Base-by-base conservation (phyloP, 37 sponge, comb jelly and placozoan species). In the Crambe crambe region DNA sequence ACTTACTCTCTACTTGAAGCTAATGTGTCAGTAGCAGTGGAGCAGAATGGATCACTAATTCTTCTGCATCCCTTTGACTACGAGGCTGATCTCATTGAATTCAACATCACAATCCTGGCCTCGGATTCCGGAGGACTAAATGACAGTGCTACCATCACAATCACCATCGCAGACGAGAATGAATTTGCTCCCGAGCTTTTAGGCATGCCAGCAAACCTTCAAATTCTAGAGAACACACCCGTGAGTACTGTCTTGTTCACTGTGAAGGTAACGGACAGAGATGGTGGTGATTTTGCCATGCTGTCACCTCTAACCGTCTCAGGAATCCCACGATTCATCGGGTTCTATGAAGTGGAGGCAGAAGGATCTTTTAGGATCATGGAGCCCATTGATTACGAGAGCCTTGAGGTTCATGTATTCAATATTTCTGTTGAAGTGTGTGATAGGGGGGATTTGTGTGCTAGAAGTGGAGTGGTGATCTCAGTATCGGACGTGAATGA, bases 191-290 rank as follows among this genome's bases (percentile, higher is more conserved):
- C 82, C 10, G 17, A 74, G 35, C 77, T 81, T 42, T 10, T 25
- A 37, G 34, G 20, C 21, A 61, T 37, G 17, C 79, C 58, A 78
- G 54, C 37, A 26, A 59, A 8, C 72, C 67, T 84, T 83, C 85
- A 66, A 35, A 84, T 75, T 22, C 12, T 2, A 72, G 91, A 90
- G 36, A 81, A 80, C 51, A 80, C 83, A 18, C 70, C 86, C 1
- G 42, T 81, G 2, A 44, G 47, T 30, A 62, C 83, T 0, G 47
- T 62, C 15, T 34, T 95, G 21, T 1, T 60, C 3, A 70, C 26
- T 20, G 42, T 87, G 15, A 56, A 20, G 23, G 91, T 84, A 34
- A 58, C 56, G 6, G 95, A 95, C 62, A 38, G 56, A 57, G 92
- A 90, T 85, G 91, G 89, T 15, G 66, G 72, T 21, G 32, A 66